Conservation (phyloP, 1,140 invertebrate species). For the Trichonephila inaurata region DNA sequence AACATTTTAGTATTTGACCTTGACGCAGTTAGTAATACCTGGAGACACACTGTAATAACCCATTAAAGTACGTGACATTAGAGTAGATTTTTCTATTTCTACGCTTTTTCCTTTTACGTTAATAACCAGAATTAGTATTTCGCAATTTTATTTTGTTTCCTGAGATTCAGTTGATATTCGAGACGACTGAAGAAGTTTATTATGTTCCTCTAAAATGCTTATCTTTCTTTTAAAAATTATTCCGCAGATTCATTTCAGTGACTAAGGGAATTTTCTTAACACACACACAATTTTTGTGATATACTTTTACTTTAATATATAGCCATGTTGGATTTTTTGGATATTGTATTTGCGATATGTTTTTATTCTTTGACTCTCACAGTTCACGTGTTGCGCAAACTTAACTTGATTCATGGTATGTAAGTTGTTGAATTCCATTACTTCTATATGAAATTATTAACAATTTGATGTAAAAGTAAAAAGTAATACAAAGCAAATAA, state of each 20-base stretch:
- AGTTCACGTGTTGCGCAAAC: neutral
- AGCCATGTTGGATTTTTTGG: neutral
- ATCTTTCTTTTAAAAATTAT: neutral
- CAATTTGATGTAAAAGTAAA: too few relatives aligned
- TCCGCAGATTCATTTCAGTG: neutral
- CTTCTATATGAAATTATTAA: too few relatives aligned
- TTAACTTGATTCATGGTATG: slow-evolving; percentile 28
- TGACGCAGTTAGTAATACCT: too few relatives aligned
- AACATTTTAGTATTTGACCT: too few relatives aligned
- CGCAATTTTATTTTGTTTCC: neutral
- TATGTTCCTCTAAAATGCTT: neutral
- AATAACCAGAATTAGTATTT: slow-evolving; percentile 23
- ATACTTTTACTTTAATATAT: neutral
- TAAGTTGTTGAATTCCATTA: neutral
- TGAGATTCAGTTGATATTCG: neutral
- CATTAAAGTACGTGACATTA: too few relatives aligned
- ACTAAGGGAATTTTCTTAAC: neutral
- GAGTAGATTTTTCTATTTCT: too few relatives aligned
- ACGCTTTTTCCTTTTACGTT: neutral
- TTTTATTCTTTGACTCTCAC: neutral
- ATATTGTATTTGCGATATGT: neutral
- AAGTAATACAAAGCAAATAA: too few relatives aligned
- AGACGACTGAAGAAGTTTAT: neutral
- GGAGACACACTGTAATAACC: too few relatives aligned
- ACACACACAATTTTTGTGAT: neutral